Percentiles rank a stretch among this genome's conserved stretches.
Evolutionary conservation across 2,888 invertebrate species (phyloP).

Genomic region (Aleiodes alternator): DNA sequence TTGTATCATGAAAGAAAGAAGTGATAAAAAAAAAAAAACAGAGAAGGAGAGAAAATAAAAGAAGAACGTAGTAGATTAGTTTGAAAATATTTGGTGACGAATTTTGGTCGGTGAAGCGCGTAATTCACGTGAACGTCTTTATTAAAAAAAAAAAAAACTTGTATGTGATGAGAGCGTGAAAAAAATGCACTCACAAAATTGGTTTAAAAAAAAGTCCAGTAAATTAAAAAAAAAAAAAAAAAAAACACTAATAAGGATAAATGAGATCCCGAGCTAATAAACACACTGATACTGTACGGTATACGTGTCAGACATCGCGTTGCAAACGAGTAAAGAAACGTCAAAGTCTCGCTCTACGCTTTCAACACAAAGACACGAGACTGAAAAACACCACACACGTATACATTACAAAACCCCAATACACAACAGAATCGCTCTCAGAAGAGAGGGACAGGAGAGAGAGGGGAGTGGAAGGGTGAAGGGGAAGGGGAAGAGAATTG

Average conservation of each 20-base stretch:
- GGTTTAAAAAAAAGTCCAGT: neutral
- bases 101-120: neutral
- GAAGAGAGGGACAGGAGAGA: too few species aligned
- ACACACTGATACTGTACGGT: slow-evolving; percentile 25
- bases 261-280: slow-evolving; percentile 28
- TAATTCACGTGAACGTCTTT: too few species aligned
- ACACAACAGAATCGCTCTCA: too few species aligned
- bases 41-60: neutral
- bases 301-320: slow-evolving; percentile 46
- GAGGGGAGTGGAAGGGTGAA: too few species aligned
- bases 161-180: neutral
- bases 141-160: too few species aligned
- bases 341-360: slow-evolving; percentile 35
- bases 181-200: neutral
- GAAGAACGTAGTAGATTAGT: neutral
- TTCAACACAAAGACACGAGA: slow-evolving; percentile 21
- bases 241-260: slow-evolving; percentile 26
- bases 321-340: slow-evolving; percentile 40
- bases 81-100: neutral
- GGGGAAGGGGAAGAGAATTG: neutral
- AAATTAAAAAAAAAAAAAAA: neutral
- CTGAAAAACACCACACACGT: slow-evolving; percentile 35
- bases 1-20: neutral
- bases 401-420: slow-evolving; percentile 11
- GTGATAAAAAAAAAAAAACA: neutral